Base-by-base conservation (phyloP, 2,113 vertebrate species). In the Clarias batrachus region DNA sequence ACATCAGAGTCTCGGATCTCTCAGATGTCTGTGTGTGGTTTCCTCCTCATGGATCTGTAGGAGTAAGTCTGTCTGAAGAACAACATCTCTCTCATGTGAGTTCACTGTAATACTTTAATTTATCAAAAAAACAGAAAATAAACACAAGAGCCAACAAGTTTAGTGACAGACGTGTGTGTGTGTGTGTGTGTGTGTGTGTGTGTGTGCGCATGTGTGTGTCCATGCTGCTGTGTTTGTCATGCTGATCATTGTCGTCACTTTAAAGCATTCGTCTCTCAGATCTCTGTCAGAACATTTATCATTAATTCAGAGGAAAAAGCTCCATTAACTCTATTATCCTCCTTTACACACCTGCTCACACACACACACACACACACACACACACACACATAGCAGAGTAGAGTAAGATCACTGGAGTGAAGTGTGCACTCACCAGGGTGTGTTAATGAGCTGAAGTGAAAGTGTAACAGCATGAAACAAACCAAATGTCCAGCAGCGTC, bases 251-350 rank as follows among this genome's bases (percentile, higher is more conserved):
- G 92, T 87, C 83, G 41, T 84, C 19, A 85, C 27, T 93, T 92
- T 91, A 90, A 87, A 86, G 85, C 74, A 27, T n/a, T 68, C 33
- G 13, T 91, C 92, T 89, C 90, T 87, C 91, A 87, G 76, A 60
- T n/a, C 27, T 78, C 91, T 88, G 78, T 73, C 86, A 41, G 54
- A 76, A 76, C 73, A 89, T 85, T 87, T 56, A 82, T 6, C 27
- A 1, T 60, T 56, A 80, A 87, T 90, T 91, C 85, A 82, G 79
- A 84, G 19, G 87, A 68, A 57, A 25, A 84, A 89, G 91, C 87
- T 92, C 89, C 91, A 93, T 92, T 89, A 92, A 92, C 92, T 77
- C 91, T 92, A 94, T 94, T 93, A 94, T 90, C 92, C 89, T 82
- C 62, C 62, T 30, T 23, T 17, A 12, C 12, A 87, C 25, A 25